Evolutionary conservation across 1,140 invertebrate species (phyloP), one percentile per base, ranked within the genome.

Genomic region (Neoseiulus cucumeris): DNA sequence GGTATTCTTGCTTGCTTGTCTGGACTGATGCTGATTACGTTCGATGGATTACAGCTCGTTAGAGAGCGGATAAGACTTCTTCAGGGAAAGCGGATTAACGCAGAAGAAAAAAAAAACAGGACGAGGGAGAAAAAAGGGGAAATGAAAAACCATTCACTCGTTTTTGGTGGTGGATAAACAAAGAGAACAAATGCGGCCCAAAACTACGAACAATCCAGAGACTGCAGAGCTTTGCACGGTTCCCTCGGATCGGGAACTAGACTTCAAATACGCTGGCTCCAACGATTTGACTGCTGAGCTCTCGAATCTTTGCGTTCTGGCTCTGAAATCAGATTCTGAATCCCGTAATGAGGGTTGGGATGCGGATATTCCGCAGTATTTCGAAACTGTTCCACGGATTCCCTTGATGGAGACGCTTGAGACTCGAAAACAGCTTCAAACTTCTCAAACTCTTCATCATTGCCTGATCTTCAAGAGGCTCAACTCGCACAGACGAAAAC

Each of bases 41-140:
- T 14, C 51, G 17, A 59, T 59, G 51, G 51, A 59, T 59, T 59
- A 59, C 51, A 59, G 25, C 51, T 59, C 51, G 51, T 59, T 59
- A 59, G 51, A 33, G 25, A 14, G 51, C 51, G 25, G 25, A 59
- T 25, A 25, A 59, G 51, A 12, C 4, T 29, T 59, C 51, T 59
- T 25, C 4, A 4, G 25, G 7, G 14, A 14, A 47, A 47, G 28
- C 18, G 18, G 18, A 28, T 47, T 47, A 47, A 47, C 18, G n/a
- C n/a, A 44, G 42, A 44, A 44, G n/a, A 44, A 44, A 12, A 44
- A n/a, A 47, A 47, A 47, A 47, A 47, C 20, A 47, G 18, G 4
- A 44, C 42, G 42, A 44, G 42, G 42, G n/a, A 44, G 42, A 14
- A n/a, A 44, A n/a, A 12, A 12, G n/a, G 12, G n/a, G 42, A n/a